Conservation (phyloP, 2,113 vertebrate genomes). For the Echinops telfairi region DNA sequence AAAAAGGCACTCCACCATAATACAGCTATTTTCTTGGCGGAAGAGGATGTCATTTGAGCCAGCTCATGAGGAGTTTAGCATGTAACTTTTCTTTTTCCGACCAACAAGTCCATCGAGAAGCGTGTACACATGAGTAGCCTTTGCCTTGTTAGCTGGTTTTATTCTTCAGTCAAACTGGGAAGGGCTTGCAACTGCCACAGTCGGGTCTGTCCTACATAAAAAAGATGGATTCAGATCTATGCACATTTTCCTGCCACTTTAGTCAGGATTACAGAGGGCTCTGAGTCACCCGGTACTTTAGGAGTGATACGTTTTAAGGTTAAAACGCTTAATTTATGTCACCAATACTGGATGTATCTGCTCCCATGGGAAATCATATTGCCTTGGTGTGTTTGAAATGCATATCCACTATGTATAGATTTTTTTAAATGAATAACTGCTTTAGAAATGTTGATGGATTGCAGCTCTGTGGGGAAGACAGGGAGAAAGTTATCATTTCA, state of each 20-base stretch:
- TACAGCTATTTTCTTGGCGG: background rate
- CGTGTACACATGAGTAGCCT: background rate
- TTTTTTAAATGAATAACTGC: constrained; percentile 7
- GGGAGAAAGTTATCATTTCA: constrained; percentile 26
- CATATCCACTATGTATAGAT: background rate
- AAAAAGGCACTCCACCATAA: background rate
- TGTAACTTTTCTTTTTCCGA: background rate
- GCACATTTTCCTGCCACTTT: background rate
- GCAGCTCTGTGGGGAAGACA: constrained; percentile 1
- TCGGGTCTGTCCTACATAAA: background rate
- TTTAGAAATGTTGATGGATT: constrained; percentile 53
- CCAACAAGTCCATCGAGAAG: background rate
- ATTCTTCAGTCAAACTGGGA: background rate
- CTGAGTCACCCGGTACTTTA: constrained; percentile 2
- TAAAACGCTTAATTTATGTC: constrained; percentile 52
- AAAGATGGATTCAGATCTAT: background rate
- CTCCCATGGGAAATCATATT: constrained; percentile 41
- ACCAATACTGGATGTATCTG: constrained; percentile 23
- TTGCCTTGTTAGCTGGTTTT: background rate
- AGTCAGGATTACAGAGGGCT: background rate
- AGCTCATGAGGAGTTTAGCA: background rate
- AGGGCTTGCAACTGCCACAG: background rate
- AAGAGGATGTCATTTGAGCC: background rate
- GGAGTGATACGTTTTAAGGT: constrained; percentile 56
- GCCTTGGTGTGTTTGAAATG: background rate